Evolutionary conservation across 2,888 invertebrate genomes (phyloP), one percentile per base, ranked within the genome.

Genomic region (Trisateles emortualis): DNA sequence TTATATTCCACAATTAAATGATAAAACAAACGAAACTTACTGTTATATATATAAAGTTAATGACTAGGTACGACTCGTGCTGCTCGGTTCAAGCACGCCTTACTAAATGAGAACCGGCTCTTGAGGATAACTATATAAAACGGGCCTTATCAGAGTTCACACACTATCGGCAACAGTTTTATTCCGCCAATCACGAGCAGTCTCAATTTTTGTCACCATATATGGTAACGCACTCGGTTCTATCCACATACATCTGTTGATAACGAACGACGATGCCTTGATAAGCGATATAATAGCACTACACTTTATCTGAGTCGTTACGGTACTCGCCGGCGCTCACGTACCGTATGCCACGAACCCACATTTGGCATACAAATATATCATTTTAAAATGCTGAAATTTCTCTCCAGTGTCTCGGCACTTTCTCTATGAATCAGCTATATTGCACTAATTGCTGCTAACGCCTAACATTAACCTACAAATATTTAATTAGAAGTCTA

Each of bases 121-220:
- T 87, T 80, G 90, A 90, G 93, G 85, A 93, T 94, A 86, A 84
- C 82, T 91, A 93, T 93, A 93, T 92, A 91, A 90, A 88, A 87
- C 87, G 79, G 74, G 81, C 81, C 90, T 93, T 93, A 93, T 93
- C 92, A 90, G 78, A 86, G 82, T 84, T 83, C 81, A 82, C 86
- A 88, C 89, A 92, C 90, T 92, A 93, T 92, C 90, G 86, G 81
- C 80, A 81, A 81, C 81, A 84, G 78, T 83, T 83, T 81, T 82
- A 84, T 82, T 87, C 93, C 89, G 85, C 95, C 96, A 96, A 96
- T 96, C 92, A 94, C 90, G 86, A 90, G 91, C 94, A 94, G 80
- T 76, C 77, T 84, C 82, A 88, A 83, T 85, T 88, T 90, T 90
- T 95, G 95, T 96, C 94, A 95, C 96, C 96, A 95, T 96, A 96